A percentile compares a stretch with the other conserved stretches of the same genome.
These are phyloP conservation scores for Cotesia glomerata DNA, from an alignment of 1,140 invertebrate genomes.

Conservation along the genomic window DNA sequence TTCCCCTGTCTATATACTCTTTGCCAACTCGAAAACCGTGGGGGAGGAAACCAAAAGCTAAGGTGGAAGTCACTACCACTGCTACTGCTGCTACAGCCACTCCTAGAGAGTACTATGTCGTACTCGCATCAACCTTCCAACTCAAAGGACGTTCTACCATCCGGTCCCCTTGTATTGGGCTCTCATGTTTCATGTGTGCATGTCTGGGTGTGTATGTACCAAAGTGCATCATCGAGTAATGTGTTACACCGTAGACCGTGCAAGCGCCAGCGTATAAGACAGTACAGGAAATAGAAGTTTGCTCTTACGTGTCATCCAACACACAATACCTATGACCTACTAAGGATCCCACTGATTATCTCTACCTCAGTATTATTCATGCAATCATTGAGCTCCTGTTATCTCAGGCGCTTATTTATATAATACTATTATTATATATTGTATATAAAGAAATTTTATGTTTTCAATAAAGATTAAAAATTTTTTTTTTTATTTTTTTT, in stretches of 20 bases:
- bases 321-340: constrained; percentile 36
- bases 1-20: neutral
- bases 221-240: constrained; percentile 5
- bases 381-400: neutral
- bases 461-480: too few species aligned
- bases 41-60: constrained; percentile 19
- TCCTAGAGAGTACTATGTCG: neutral
- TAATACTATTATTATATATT: neutral
- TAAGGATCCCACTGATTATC: constrained; percentile 22
- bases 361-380: neutral
- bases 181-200: constrained; percentile 5
- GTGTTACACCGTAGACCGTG: neutral
- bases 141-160: constrained; percentile 35
- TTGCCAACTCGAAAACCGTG: constrained; percentile 17
- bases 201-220: neutral
- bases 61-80: constrained; percentile 31
- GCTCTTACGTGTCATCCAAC: constrained; percentile 8
- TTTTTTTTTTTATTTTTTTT: too few species aligned
- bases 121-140: too few species aligned
- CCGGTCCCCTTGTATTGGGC: constrained; percentile 28
- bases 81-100: neutral
- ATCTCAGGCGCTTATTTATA: neutral
- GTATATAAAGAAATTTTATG: too few species aligned
- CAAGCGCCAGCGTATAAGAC: neutral
- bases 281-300: constrained; percentile 35